Evolutionary conservation across 2,113 vertebrate species (phyloP).

Genomic region (Dromiciops gliroides): DNA sequence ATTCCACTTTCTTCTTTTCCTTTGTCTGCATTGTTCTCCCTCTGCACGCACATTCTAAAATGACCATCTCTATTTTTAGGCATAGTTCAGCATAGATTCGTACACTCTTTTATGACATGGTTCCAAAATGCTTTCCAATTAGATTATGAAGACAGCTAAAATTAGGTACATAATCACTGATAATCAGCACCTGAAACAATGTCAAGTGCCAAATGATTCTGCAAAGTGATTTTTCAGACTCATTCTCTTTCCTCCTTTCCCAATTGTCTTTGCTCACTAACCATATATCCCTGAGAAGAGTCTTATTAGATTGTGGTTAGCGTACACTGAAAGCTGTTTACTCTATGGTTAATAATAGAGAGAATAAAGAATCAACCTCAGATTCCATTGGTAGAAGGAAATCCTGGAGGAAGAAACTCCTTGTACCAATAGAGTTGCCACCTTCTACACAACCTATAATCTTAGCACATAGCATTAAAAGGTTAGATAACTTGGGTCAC

Average conservation of each 20-base stretch:
- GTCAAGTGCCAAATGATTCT: conserved; percentile 48
- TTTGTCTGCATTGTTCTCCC: conserved; percentile 3
- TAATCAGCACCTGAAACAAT: conserved; percentile 52
- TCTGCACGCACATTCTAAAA: neutral
- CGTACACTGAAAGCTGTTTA: neutral
- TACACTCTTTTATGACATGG: neutral
- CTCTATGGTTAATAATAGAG: neutral
- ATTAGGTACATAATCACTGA: conserved; percentile 19
- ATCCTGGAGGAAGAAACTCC: neutral
- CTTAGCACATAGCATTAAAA: neutral
- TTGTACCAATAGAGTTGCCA: neutral
- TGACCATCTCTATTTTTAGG: conserved; percentile 18
- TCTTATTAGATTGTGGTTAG: neutral
- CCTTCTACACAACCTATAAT: neutral
- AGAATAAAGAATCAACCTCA: neutral
- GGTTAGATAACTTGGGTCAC: neutral
- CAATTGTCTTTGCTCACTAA: neutral
- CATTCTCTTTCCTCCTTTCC: neutral
- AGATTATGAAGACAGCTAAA: conserved; percentile 50
- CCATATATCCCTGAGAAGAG: neutral
- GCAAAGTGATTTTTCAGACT: conserved; percentile 36
- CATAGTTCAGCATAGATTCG: neutral
- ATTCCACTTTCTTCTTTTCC: conserved; percentile 7
- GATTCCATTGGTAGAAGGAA: neutral
- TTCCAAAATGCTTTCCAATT: neutral